Percentiles rank a stretch among this genome's conserved stretches.
Conservation (phyloP, 2,113 vertebrate genomes). For the Bos indicus region DNA sequence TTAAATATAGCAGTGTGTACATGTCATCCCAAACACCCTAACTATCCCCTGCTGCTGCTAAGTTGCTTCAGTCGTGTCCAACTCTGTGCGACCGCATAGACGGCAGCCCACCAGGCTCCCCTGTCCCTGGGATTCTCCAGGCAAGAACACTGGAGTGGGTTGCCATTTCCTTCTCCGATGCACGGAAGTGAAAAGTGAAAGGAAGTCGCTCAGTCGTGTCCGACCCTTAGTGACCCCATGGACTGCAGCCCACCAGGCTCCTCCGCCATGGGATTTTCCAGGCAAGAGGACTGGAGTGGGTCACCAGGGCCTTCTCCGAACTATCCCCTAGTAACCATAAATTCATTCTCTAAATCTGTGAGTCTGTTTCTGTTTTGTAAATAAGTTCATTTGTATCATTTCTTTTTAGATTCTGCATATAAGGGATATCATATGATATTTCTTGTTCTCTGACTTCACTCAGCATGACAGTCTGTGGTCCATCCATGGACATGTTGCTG, state of each 20-base stretch:
- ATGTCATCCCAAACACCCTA: background rate
- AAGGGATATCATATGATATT: background rate
- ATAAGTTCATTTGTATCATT: background rate
- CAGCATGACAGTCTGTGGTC: background rate
- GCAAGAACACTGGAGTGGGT: no score
- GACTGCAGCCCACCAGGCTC: no score
- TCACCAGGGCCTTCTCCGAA: background rate
- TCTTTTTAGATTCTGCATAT: background rate
- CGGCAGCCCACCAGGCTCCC: background rate
- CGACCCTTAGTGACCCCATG: no score
- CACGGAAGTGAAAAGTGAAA: no score
- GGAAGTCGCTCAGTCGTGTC: no score
- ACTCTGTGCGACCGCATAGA: background rate
- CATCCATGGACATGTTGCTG: background rate
- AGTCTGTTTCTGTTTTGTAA: background rate
- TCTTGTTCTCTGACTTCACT: background rate
- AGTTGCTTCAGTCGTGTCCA: fast-evolving
- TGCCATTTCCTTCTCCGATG: no score
- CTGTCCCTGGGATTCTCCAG: background rate
- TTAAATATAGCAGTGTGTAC: background rate
- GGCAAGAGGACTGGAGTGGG: no score
- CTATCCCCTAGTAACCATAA: background rate
- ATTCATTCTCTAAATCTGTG: background rate
- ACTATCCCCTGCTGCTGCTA: background rate
- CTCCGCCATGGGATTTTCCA: no score